phyloP scores from a whole-genome alignment of 1,140 invertebrate species.

The Neuroterus valhalla region DNA sequence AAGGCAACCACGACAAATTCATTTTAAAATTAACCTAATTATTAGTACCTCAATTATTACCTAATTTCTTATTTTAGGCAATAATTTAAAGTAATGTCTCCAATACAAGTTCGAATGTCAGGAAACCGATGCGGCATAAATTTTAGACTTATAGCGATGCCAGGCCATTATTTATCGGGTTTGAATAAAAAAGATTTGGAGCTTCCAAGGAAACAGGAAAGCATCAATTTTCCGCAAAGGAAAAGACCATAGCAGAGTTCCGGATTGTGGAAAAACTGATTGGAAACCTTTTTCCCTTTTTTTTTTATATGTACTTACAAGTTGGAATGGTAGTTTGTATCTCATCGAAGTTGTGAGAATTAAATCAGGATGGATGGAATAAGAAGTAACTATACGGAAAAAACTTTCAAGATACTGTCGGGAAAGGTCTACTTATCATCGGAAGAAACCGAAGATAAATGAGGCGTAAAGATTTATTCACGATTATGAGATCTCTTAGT shows the following conservation, averaged over 20 bases:
- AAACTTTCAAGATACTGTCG: not conserved
- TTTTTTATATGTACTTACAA: not conserved
- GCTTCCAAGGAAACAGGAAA: not conserved
- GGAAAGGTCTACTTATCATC: not conserved
- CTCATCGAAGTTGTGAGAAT: not conserved
- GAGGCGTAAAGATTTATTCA: not conserved
- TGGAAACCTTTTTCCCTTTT: not conserved
- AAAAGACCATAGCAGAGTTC: not conserved
- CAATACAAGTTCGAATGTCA: too few relatives aligned
- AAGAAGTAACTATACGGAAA: not conserved
- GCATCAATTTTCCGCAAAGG: not conserved
- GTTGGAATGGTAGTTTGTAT: not conserved
- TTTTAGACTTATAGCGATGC: too few relatives aligned
- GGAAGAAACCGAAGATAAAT: not conserved
- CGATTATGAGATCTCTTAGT: not conserved
- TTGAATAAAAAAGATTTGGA: not conserved
- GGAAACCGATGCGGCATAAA: too few relatives aligned
- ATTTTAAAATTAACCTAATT: too few relatives aligned
- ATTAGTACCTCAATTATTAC: too few relatives aligned
- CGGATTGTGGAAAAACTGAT: not conserved
- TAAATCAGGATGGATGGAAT: constrained; percentile 3
- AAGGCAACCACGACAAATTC: too few relatives aligned
- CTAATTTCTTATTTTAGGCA: too few relatives aligned
- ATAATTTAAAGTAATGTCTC: too few relatives aligned
- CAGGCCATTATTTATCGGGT: not conserved